Evolutionary conservation across 2,888 invertebrate genomes (phyloP), one percentile per base, ranked within the genome.

Genomic region (Parnassius mnemosyne): DNA sequence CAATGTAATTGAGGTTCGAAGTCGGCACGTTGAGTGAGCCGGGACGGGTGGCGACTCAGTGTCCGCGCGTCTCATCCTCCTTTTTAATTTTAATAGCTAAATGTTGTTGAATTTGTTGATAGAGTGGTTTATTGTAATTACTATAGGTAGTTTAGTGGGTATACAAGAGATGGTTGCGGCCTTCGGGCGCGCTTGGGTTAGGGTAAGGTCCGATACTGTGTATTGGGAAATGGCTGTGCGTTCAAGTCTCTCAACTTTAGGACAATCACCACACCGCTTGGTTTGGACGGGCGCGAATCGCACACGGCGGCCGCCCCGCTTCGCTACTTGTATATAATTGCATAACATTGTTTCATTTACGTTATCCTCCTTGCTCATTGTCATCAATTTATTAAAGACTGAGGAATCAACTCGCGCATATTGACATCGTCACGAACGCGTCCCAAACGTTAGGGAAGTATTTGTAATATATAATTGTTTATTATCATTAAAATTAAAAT

Each of bases 371-470:
- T 88, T 87, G 87, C 88, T 89, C 90, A 89, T 89, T 86, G 88
- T 85, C 90, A 90, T 90, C 90, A 90, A 90, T 89, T 87, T 86
- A 89, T 89, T 89, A 90, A 89, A 90, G 90, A 90, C 90, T 90
- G 90, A 90, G 89, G 84, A 89, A 90, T 89, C 90, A 89, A 89
- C 86, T 85, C 83, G 87, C 89, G 89, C 88, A 87, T 86, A 86
- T 84, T 83, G 87, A 87, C 89, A 88, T 89, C 83, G 88, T 83
- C 88, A 87, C 89, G 86, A 82, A 85, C 83, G 86, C 85, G 87
- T 83, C 85, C 85, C 85, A 76, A 75, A 68, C 76, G 77, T 80
- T 80, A 78, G 85, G 84, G 85, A 81, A 80, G 61, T 70, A 78
- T 77, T 83, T 83, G 85, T 85, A 85, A 81, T 81, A 84, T 84